A percentile compares a stretch with the other conserved stretches of the same genome.
Conservation (phyloP, 2,888 invertebrate genomes). For the Diogma glabrata region DNA sequence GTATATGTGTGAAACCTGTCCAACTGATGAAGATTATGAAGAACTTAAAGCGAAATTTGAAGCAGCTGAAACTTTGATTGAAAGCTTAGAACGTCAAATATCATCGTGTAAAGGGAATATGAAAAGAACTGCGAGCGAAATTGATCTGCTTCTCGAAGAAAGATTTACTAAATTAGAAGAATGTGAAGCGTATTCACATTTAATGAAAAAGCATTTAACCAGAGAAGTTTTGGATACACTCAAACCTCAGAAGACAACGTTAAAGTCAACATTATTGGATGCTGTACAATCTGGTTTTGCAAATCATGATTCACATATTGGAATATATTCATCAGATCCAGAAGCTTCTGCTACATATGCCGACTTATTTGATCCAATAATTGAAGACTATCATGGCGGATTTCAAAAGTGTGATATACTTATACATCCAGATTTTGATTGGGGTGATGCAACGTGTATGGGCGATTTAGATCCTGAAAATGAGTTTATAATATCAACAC, state of each 20-base stretch:
- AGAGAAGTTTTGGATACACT: slow-evolving; percentile 42
- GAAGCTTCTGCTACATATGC: slow-evolving; percentile 50
- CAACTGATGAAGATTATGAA: slow-evolving; percentile 13
- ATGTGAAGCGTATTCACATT: slow-evolving; percentile 43
- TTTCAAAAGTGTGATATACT: slow-evolving; percentile 38
- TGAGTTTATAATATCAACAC: slow-evolving; percentile 50
- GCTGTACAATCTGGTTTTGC: slow-evolving; percentile 51
- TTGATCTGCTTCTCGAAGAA: slow-evolving; percentile 38
- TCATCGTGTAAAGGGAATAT: slow-evolving; percentile 26
- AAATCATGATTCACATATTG: slow-evolving; percentile 49
- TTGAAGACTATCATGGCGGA: slow-evolving; percentile 52
- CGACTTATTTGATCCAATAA: slow-evolving; percentile 53
- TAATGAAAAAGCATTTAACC: slow-evolving; percentile 50
- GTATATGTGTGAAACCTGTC: slow-evolving; percentile 13
- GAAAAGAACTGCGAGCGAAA: slow-evolving; percentile 33
- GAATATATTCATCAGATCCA: slow-evolving; percentile 54
- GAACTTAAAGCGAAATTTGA: slow-evolving; percentile 25
- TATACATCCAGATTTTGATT: slow-evolving; percentile 51
- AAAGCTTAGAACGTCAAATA: slow-evolving; percentile 29
- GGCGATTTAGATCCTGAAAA: slow-evolving; percentile 50
- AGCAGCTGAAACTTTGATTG: slow-evolving; percentile 28
- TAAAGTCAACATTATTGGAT: slow-evolving; percentile 47
- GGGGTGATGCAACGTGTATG: slow-evolving; percentile 46
- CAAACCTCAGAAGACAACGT: slow-evolving; percentile 41
- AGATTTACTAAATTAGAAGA: slow-evolving; percentile 41